Evolutionary conservation across 2,113 vertebrate genomes (phyloP).

Genomic region (Perognathus longimembris): DNA sequence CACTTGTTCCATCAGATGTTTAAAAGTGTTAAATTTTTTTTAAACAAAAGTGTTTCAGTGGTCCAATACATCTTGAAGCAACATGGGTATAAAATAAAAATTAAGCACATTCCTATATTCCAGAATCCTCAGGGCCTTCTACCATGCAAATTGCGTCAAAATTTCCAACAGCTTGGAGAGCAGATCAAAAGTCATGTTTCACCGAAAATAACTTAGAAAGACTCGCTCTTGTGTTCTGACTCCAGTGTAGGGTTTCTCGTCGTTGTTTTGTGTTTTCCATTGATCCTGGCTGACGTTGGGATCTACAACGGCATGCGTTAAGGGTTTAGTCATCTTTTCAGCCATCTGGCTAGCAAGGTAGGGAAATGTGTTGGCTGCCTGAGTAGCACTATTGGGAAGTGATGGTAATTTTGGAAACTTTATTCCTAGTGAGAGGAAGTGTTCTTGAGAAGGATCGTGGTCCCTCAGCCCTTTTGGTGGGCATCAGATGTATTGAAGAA

Average conservation of each 20-base stretch:
- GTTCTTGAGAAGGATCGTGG: too few species aligned
- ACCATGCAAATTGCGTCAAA: constrained; percentile 58
- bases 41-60: constrained; percentile 40
- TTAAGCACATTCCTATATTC: background rate
- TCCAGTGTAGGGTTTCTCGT: too few species aligned
- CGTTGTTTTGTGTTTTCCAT: background rate
- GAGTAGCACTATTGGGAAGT: too few species aligned
- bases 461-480: too few species aligned
- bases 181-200: background rate
- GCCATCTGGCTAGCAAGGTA: too few species aligned
- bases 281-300: background rate
- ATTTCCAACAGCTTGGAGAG: background rate
- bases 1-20: constrained; percentile 55
- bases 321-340: background rate
- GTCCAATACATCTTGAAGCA: constrained; percentile 32
- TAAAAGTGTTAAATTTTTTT: constrained; percentile 64
- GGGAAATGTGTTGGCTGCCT: too few species aligned
- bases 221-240: background rate
- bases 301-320: too few species aligned
- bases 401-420: too few species aligned
- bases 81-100: constrained; percentile 31
- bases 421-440: too few species aligned
- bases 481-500: too few species aligned
- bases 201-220: background rate
- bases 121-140: background rate